Base-by-base conservation (phyloP, 2,113 vertebrate genomes). In the Lycocorax pyrrhopterus region DNA sequence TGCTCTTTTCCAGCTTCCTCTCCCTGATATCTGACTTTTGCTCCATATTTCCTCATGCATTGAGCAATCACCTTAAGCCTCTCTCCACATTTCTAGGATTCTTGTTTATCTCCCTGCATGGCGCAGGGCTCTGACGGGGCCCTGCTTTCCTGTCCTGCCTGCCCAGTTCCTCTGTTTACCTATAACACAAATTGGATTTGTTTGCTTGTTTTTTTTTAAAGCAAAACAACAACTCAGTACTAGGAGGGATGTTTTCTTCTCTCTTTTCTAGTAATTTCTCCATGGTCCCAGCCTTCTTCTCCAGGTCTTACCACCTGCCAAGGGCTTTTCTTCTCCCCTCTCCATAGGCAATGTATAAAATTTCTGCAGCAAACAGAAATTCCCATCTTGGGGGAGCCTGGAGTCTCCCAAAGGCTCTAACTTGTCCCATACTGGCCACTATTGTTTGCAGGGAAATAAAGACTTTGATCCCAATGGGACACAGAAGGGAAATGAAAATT, bases 1-100 rank as follows among this genome's bases (percentile, higher is more conserved):
- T 97, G 94, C 59, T 88, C 93, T 93, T 30, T 23, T 35, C 47
- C 96, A 93, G 96, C 95, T 97, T 96, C 94, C 95, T 94, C 39
- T 96, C 90, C 78, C 78, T 86, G 62, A 53, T 41, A 89, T 76
- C 86, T 94, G 95, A 17, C 88, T 95, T 93, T 93, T 96, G 88
- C 92, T 85, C 94, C 13, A 1, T 79, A 76, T 93, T 97, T 96
- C 96, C 96, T 94, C 4, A 2, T 4, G 3, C 5, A 0, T 73
- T 95, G 87, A 92, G 87, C 84, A 92, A 96, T 77, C 94, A 97
- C 96, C 96, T 93, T 87, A 89, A 96, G 89, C 68, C 64, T 91
- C 79, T 86, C 75, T 87, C 72, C 63, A 53, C 95, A 91, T 95
- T 94, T 95, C 86, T 94, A 89, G 85, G 93, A 93, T 96, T 93